These are phyloP conservation scores for Papilio demoleus DNA, from an alignment of 2,888 invertebrate species.

Conservation along the genomic window DNA sequence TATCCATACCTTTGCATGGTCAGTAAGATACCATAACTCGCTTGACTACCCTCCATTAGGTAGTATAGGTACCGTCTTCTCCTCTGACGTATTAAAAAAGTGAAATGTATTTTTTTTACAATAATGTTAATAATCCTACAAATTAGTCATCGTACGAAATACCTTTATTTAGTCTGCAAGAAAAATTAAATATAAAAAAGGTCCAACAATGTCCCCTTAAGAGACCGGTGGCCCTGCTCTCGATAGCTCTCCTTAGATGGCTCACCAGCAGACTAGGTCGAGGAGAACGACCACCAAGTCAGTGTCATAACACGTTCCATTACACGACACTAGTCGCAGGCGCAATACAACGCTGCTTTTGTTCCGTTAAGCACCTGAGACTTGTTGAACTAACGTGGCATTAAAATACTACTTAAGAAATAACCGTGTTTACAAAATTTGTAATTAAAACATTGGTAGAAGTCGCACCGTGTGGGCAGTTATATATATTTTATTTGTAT, in stretches of 20 bases:
- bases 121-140: neutral
- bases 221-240: conserved; percentile 80
- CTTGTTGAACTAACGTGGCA: conserved; percentile 41
- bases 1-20: conserved; percentile 33
- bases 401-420: conserved; percentile 48
- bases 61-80: too few species aligned
- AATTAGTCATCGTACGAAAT: conserved; percentile 23
- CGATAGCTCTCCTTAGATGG: conserved; percentile 82
- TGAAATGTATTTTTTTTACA: neutral
- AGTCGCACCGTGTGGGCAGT: conserved; percentile 67
- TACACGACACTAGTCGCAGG: conserved; percentile 51
- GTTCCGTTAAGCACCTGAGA: conserved; percentile 42
- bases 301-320: conserved; percentile 72
- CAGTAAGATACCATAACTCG: conserved; percentile 1
- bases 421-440: conserved; percentile 37
- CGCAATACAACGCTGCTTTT: conserved; percentile 59
- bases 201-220: conserved; percentile 73
- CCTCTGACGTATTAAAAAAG: neutral
- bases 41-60: neutral
- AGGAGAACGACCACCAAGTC: conserved; percentile 80
- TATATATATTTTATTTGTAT: conserved; percentile 59
- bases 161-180: conserved; percentile 35
- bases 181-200: conserved; percentile 57
- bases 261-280: conserved; percentile 81
- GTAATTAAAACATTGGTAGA: conserved; percentile 51